phyloP scores from a whole-genome alignment of 2,888 invertebrate species.

The Buathra laborator region DNA sequence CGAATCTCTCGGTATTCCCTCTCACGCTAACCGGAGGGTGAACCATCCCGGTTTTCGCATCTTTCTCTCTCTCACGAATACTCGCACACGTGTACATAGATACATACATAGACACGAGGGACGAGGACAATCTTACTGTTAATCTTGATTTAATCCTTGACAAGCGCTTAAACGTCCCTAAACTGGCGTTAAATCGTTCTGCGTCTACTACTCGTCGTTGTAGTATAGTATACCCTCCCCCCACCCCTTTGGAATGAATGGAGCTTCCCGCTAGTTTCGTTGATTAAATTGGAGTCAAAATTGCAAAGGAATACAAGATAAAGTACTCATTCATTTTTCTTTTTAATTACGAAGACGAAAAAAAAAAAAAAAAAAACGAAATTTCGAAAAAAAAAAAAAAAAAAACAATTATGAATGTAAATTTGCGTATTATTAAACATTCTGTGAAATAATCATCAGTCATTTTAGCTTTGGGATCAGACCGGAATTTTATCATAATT shows the following conservation, averaged over 20 bases:
- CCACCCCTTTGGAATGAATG: constrained; percentile 47
- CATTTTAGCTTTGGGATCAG: no score
- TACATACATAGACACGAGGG: constrained; percentile 70
- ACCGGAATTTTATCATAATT: no score
- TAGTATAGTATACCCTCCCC: constrained; percentile 21
- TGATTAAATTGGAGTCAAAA: constrained; percentile 64
- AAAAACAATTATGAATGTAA: background rate
- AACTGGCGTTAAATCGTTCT: constrained; percentile 82
- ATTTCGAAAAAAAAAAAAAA: background rate
- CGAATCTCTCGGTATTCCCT: constrained; percentile 63
- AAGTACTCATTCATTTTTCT: background rate
- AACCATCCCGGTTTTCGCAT: constrained; percentile 59
- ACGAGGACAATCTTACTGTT: constrained; percentile 82
- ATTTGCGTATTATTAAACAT: no score
- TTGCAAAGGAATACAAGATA: constrained; percentile 29
- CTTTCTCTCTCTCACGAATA: constrained; percentile 14
- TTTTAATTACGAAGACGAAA: background rate
- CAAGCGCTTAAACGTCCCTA: constrained; percentile 84
- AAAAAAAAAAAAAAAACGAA: background rate
- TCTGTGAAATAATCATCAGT: no score
- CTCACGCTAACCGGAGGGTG: constrained; percentile 69
- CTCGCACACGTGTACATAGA: constrained; percentile 23
- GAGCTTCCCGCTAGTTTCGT: constrained; percentile 45
- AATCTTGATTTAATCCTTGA: constrained; percentile 85
- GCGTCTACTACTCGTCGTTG: constrained; percentile 61